A percentile compares a stretch with the other conserved stretches of the same genome.
Evolutionary conservation across 2,888 invertebrate species (phyloP).

Genomic region (Poecilobothrus nobilitatus): DNA sequence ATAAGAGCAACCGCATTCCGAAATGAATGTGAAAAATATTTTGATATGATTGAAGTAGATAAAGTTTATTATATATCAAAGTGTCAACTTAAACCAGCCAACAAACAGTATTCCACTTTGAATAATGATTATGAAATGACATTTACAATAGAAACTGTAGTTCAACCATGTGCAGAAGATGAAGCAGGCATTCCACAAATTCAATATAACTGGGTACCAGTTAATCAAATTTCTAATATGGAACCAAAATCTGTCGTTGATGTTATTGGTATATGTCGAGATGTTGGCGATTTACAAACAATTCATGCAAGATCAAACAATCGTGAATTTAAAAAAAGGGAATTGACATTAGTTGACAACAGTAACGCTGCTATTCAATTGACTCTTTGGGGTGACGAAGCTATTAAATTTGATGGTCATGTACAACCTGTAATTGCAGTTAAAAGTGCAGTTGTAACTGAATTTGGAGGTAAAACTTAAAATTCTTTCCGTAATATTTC

Average conservation of each 20-base stretch:
- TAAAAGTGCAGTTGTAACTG: constrained; percentile 75
- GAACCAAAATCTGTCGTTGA: constrained; percentile 65
- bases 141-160: constrained; percentile 63
- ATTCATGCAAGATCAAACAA: constrained; percentile 67
- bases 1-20: constrained; percentile 87
- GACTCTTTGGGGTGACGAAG: constrained; percentile 87
- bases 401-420: constrained; percentile 71
- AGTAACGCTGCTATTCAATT: constrained; percentile 67
- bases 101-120: constrained; percentile 74
- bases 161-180: constrained; percentile 52
- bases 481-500: too few relatives aligned
- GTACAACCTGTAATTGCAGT: constrained; percentile 74
- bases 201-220: constrained; percentile 66
- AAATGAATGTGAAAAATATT: constrained; percentile 80
- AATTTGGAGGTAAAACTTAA: constrained; percentile 54
- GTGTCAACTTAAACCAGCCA: constrained; percentile 82
- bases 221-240: constrained; percentile 61
- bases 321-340: constrained; percentile 80
- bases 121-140: constrained; percentile 97
- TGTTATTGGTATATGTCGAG: constrained; percentile 80
- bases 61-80: constrained; percentile 82
- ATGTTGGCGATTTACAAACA: constrained; percentile 58
- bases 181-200: constrained; percentile 61
- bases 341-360: constrained; percentile 77
- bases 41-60: constrained; percentile 78